Conservation (phyloP, 2,113 vertebrate species). For the Ciconia boyciana region DNA sequence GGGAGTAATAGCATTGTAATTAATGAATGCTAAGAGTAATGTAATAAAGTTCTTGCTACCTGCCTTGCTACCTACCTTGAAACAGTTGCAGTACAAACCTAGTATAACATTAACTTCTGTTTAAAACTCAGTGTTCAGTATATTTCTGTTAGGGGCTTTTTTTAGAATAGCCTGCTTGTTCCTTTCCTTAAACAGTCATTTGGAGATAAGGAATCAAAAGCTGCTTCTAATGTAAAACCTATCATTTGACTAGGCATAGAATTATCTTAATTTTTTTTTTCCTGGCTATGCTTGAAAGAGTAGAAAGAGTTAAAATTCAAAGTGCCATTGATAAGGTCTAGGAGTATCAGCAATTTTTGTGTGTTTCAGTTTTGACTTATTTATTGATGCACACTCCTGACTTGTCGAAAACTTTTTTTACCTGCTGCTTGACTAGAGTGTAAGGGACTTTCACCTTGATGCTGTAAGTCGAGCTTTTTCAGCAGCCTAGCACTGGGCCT, state of each 20-base stretch:
- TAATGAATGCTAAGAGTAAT: background rate
- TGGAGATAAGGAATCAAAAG: background rate
- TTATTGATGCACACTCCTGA: background rate
- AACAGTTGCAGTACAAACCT: background rate
- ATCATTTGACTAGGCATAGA: background rate
- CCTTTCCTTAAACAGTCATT: background rate
- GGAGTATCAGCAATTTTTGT: background rate
- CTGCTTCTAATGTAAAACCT: background rate
- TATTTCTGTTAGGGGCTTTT: background rate
- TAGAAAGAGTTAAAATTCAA: background rate
- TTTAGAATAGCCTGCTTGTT: background rate
- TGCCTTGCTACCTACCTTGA: background rate
- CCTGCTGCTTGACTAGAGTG: background rate
- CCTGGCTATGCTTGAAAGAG: background rate
- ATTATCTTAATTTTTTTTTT: background rate
- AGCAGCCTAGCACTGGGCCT: background rate
- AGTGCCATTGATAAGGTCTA: background rate
- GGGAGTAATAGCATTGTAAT: background rate
- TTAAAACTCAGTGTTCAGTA: background rate
- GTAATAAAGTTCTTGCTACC: background rate
- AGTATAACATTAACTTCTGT: background rate
- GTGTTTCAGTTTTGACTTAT: background rate
- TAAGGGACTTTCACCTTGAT: background rate
- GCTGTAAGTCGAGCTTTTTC: background rate
- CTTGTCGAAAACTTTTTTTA: background rate